phyloP scores from a whole-genome alignment of 37 sponge, comb jelly and placozoan species.

The Amphimedon queenslandica region DNA sequence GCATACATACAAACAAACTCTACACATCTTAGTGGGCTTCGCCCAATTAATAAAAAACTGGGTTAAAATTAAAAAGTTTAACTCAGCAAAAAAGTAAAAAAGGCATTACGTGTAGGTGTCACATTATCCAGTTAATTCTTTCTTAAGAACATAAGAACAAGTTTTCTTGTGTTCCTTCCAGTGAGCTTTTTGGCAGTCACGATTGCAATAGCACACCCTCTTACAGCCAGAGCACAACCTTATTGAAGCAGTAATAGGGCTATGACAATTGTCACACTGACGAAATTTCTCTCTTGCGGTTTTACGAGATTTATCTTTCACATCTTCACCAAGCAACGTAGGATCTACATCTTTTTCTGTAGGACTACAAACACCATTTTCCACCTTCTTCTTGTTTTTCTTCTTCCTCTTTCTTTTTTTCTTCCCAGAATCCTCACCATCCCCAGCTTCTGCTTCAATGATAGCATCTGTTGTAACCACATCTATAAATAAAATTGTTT shows the following conservation, averaged over 20 bases:
- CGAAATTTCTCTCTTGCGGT: constrained; percentile 50
- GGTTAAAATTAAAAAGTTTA: too few species aligned
- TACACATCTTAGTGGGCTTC: too few species aligned
- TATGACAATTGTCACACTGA: constrained; percentile 30
- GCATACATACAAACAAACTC: too few species aligned
- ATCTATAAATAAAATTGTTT: too few species aligned
- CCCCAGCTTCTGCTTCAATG: constrained; percentile 31
- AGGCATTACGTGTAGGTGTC: too few species aligned
- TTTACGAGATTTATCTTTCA: not conserved
- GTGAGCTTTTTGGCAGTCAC: constrained; percentile 52
- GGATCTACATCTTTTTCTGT: too few species aligned
- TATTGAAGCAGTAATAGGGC: constrained; percentile 19
- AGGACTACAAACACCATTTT: too few species aligned
- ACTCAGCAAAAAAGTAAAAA: too few species aligned
- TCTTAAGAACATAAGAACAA: constrained; percentile 17
- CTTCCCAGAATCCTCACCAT: constrained; percentile 5
- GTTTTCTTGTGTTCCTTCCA: constrained; percentile 76
- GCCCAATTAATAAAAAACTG: too few species aligned
- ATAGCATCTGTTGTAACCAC: not conserved
- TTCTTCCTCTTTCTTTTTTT: not conserved
- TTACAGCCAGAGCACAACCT: constrained; percentile 52
- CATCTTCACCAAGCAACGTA: too few species aligned
- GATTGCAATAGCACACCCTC: constrained; percentile 66
- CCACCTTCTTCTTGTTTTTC: not conserved
- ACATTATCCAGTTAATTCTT: not conserved